A percentile compares a stretch with the other conserved stretches of the same genome.
These are phyloP conservation scores for Avahi laniger DNA, from an alignment of 2,797 vertebrate species.

Conservation along the genomic window DNA sequence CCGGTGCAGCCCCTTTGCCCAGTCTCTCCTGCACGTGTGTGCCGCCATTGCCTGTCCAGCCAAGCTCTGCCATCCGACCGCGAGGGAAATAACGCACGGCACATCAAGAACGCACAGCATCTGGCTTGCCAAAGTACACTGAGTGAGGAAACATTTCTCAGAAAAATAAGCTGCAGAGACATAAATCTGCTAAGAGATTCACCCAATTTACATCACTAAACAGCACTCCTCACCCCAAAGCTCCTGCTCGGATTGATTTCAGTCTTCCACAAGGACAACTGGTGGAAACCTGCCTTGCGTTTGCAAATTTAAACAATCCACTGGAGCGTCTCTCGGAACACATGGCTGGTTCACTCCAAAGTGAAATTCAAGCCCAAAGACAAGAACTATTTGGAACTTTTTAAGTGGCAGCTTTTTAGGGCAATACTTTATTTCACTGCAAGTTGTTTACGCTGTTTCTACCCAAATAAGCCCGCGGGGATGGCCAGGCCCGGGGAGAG, in stretches of 20 bases:
- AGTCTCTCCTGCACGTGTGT: background rate
- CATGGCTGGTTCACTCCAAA: background rate
- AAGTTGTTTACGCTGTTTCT: background rate
- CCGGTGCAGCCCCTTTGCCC: background rate
- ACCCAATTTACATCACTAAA: slow-evolving; percentile 25
- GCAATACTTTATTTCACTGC: background rate
- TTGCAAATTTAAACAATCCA: background rate
- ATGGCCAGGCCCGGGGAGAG: background rate
- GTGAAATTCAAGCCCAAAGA: background rate
- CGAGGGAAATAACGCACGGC: background rate
- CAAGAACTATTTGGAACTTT: background rate
- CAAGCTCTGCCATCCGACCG: background rate
- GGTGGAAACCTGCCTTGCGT: background rate
- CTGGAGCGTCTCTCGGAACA: background rate
- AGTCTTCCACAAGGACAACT: background rate
- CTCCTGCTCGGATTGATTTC: background rate
- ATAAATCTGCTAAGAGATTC: slow-evolving; percentile 46
- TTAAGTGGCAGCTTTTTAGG: slow-evolving; percentile 5
- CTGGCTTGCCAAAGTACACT: background rate
- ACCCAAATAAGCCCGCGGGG: background rate
- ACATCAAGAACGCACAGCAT: background rate
- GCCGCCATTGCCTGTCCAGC: background rate
- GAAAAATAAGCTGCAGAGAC: slow-evolving; percentile 39
- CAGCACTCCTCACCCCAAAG: background rate
- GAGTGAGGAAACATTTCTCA: background rate